Evolutionary conservation across 2,888 invertebrate species (phyloP), one percentile per base, ranked within the genome.

Genomic region (Cyrtodaria siliqua): DNA sequence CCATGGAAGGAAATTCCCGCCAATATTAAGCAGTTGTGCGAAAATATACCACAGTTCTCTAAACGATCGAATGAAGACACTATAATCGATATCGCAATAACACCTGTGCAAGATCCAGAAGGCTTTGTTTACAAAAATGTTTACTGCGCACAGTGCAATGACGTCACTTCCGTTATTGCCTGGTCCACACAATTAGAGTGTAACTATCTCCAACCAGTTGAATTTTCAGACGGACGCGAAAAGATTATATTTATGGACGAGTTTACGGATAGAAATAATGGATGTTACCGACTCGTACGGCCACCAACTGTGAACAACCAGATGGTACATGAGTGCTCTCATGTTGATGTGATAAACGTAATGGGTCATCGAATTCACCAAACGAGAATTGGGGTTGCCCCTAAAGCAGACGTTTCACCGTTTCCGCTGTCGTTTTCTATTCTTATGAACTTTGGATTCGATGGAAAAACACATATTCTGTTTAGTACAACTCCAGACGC

Each of bases 401-500:
- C 4, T 44, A 63, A 71, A 40, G 26, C 27, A 1, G 66, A 72
- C n/a, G 23, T 59, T 14, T 74, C 80, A 0, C 83, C 79, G 20
- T 79, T 85, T 59, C 87, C 89, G 0, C 63, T 89, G 0, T 89
- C 89, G 6, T 90, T 89, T 66, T 85, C 86, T 6, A 83, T 90
- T 12, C 67, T 91, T 0, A 88, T 90, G 83, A 91, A 91, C 70
- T 91, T 91, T 68, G 91, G 90, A 4, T 88, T 90, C 38, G 86
- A 89, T 53, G 91, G 91, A 0, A 86, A 89, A 49, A 85, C 88
- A 0, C 90, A 91, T 68, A 83, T 89, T 16, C 56, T 91, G 60
- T 89, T 90, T 56, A 87, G 78, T 26, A 85, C 86, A 0, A 61
- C 64, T 1, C 59, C 68, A 14, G 57, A 70, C 9, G 57, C 68